Percentiles rank a stretch among this genome's conserved stretches.
These are phyloP conservation scores for Pristiophorus japonicus DNA, from an alignment of 2,113 vertebrate species.

Conservation along the genomic window DNA sequence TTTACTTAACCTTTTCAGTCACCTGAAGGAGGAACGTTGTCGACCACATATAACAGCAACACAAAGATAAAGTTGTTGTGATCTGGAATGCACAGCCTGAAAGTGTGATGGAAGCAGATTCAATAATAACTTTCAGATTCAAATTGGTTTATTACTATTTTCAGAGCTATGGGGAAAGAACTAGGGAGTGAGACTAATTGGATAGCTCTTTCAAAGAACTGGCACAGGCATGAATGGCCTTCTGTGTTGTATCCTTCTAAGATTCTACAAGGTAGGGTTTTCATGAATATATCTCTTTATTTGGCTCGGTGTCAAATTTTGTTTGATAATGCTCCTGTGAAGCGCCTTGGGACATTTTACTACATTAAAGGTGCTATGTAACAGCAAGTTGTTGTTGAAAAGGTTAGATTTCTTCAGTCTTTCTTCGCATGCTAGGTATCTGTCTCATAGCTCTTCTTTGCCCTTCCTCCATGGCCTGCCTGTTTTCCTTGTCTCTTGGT, in stretches of 20 bases:
- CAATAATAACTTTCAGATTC: neutral
- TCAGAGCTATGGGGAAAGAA: neutral
- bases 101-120: neutral
- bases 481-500: neutral
- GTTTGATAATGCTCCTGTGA: neutral
- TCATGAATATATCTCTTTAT: neutral
- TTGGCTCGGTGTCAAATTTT: neutral
- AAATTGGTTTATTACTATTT: neutral
- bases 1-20: neutral
- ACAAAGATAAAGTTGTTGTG: neutral
- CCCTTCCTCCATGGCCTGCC: neutral
- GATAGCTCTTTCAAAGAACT: neutral
- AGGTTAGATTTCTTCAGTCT: neutral
- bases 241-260: neutral
- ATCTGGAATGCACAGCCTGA: neutral
- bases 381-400: neutral
- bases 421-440: neutral
- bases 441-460: neutral
- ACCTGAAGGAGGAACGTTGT: neutral
- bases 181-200: neutral
- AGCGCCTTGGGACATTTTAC: neutral
- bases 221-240: neutral
- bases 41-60: neutral
- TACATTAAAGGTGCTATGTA: neutral
- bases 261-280: neutral